Evolutionary conservation across 2,113 vertebrate species (phyloP), one percentile per base, ranked within the genome.

Genomic region (Menidia beryllina): DNA sequence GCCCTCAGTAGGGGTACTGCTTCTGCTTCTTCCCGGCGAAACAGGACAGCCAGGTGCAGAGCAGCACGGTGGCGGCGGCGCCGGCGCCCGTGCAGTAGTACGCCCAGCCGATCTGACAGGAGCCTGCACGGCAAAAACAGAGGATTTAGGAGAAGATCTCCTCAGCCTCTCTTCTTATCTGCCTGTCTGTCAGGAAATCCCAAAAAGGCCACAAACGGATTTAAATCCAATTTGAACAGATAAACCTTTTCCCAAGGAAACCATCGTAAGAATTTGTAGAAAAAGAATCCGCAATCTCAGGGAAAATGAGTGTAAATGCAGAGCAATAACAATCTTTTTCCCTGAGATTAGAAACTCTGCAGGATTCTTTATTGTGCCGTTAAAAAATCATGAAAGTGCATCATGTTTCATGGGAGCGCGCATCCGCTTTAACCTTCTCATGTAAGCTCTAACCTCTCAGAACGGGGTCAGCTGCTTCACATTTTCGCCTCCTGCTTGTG

Each of bases 11-110:
- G 0, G 97, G 98, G 78, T 98, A 98, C 11, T 97, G 96, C 89
- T 99, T 99, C 92, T 97, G 96, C 77, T 96, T 98, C 91, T 98
- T 98, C 72, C 98, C 98, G 0, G 98, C 97, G 67, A 97, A 98
- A 88, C 98, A 99, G 51, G 98, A 96, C 54, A 99, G 87, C 96
- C 97, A 97, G 2, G 97, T 96, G 86, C 98, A 99, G 74, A 99
- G 88, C 79, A 99, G 90, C 94, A 98, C 94, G 79, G 97, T 95
- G 0, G 90, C 86, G 0, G 92, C 96, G 0, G 96, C 97, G 0
- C 97, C 97, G 0, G 95, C 96, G 0, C 96, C 97, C 0, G 97
- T 97, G 92, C 96, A 98, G 91, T 97, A 98, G 85, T 95, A 98
- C 15, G 97, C 97, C 98, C 98, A 99, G 88, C 98, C 97, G 8